Percentiles rank a stretch among this genome's conserved stretches.
These are phyloP conservation scores for Oncorhynchus nerka DNA, from an alignment of 2,113 vertebrate genomes.

Conservation along the genomic window DNA sequence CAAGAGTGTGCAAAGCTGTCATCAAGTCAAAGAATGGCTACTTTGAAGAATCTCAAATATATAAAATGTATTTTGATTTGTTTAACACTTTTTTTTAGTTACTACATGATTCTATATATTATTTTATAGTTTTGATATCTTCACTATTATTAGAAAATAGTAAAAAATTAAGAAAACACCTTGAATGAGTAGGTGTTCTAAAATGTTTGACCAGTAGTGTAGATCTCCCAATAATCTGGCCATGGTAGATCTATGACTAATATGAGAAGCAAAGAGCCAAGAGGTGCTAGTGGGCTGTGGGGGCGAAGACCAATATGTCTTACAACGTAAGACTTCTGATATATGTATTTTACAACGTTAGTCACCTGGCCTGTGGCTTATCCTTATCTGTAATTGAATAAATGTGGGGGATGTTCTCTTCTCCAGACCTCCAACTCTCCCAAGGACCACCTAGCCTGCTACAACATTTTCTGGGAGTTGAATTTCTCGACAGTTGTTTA, in stretches of 20 bases:
- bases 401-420: slow-evolving; percentile 44
- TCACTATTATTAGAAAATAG: too few species aligned
- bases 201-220: too few species aligned
- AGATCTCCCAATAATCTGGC: too few species aligned
- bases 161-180: too few species aligned
- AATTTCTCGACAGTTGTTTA: slow-evolving; percentile 33
- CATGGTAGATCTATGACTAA: background rate
- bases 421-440: slow-evolving; percentile 24
- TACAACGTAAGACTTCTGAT: background rate
- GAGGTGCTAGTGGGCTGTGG: background rate
- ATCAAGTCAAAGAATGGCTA: too few species aligned
- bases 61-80: too few species aligned
- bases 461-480: slow-evolving; percentile 13
- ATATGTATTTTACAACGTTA: background rate
- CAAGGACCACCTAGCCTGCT: slow-evolving; percentile 51
- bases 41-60: too few species aligned
- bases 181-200: too few species aligned
- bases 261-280: slow-evolving; percentile 22
- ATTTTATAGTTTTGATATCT: too few species aligned
- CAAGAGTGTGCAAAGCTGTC: too few species aligned
- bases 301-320: slow-evolving; percentile 16
- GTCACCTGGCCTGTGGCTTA: slow-evolving; percentile 11
- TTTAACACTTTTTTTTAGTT: too few species aligned
- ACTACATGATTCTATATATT: too few species aligned
- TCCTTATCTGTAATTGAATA: slow-evolving; percentile 55